Conservation (phyloP, 2,888 invertebrate species). For the Mesochorus sp. region DNA sequence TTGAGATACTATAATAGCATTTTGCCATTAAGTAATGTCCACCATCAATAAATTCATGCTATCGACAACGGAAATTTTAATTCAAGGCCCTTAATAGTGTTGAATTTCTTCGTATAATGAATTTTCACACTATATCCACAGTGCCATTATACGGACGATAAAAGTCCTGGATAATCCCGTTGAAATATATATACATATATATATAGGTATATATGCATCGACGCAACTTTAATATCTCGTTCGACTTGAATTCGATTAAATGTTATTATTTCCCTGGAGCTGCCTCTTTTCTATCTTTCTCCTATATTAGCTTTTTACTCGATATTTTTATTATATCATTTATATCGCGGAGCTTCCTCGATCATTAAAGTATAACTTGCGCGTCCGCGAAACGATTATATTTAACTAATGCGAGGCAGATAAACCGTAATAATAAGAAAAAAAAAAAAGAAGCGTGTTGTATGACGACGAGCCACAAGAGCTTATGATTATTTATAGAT, state of each 20-base stretch:
- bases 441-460: background rate
- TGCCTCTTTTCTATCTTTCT: background rate
- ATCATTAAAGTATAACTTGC: conserved; percentile 17
- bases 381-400: conserved; percentile 39
- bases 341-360: conserved; percentile 27
- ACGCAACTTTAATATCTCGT: background rate
- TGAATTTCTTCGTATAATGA: too few species aligned
- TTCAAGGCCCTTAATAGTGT: too few species aligned
- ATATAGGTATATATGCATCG: too few species aligned
- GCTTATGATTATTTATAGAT: conserved; percentile 50
- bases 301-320: background rate
- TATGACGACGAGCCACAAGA: conserved; percentile 24
- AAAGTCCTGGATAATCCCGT: too few species aligned
- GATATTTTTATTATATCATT: conserved; percentile 40
- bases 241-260: conserved; percentile 2
- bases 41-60: too few species aligned
- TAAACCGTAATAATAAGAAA: conserved; percentile 18
- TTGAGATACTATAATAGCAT: too few species aligned
- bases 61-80: too few species aligned
- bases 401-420: conserved; percentile 35
- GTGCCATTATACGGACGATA: too few species aligned
- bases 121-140: too few species aligned
- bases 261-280: conserved; percentile 5
- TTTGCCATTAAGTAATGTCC: too few species aligned
- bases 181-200: too few species aligned